Conservation (phyloP, 2,888 invertebrate species). For the Malthinus seriepunctatus region DNA sequence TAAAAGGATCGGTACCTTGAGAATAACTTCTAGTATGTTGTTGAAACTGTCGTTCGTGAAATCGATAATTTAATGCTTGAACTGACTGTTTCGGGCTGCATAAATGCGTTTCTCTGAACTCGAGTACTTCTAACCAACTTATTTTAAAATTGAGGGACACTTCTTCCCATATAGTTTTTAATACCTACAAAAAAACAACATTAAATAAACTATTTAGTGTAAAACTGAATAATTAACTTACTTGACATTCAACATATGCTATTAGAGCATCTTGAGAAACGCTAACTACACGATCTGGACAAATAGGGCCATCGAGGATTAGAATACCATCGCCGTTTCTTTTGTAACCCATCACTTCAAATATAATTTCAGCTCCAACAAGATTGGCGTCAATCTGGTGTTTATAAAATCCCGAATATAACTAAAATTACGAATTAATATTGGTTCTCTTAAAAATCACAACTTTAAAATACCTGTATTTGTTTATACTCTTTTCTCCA, state of each 20-base stretch:
- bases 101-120: slow-evolving; percentile 61
- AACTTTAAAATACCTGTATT: slow-evolving; percentile 69
- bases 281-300: slow-evolving; percentile 78
- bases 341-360: slow-evolving; percentile 83
- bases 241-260: slow-evolving; percentile 87
- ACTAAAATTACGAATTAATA: slow-evolving; percentile 54
- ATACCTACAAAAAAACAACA: slow-evolving; percentile 62
- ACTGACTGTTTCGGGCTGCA: slow-evolving; percentile 61
- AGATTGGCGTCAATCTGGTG: slow-evolving; percentile 84
- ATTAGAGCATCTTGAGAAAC: slow-evolving; percentile 84
- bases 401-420: slow-evolving; percentile 86
- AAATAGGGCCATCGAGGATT: slow-evolving; percentile 73
- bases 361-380: slow-evolving; percentile 74
- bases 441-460: neutral
- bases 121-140: slow-evolving; percentile 70
- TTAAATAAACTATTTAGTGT: neutral
- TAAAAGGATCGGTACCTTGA: slow-evolving; percentile 37
- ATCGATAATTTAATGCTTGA: slow-evolving; percentile 55
- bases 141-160: slow-evolving; percentile 60
- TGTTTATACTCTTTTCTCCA: slow-evolving; percentile 87
- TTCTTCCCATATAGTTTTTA: slow-evolving; percentile 76
- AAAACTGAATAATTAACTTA: slow-evolving; percentile 44
- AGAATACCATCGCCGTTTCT: slow-evolving; percentile 61
- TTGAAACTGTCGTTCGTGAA: slow-evolving; percentile 53
- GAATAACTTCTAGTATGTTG: slow-evolving; percentile 39